Percentiles rank a stretch among this genome's conserved stretches.
phyloP scores from a whole-genome alignment of 2,797 vertebrate genomes.

The Babyrousa celebensis region DNA sequence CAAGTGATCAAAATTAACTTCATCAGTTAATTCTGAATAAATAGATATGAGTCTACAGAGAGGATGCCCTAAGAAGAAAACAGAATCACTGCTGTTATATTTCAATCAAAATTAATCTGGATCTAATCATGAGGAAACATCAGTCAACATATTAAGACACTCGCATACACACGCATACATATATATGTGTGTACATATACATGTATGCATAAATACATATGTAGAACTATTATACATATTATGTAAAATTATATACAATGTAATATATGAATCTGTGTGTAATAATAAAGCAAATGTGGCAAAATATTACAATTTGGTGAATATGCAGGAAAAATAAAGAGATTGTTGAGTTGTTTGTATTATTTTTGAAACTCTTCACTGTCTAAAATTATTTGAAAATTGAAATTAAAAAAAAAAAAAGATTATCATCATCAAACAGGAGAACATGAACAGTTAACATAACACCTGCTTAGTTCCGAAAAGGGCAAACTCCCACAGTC shows the following conservation, averaged over 20 bases:
- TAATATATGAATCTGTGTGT: not conserved
- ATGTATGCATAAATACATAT: not conserved
- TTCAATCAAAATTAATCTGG: constrained; percentile 15
- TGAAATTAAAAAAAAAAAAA: not conserved
- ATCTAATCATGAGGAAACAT: not conserved
- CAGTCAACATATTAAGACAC: not conserved
- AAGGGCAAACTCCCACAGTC: not conserved
- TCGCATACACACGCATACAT: not conserved
- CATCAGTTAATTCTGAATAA: not conserved
- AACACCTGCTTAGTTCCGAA: not conserved
- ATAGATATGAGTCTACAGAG: not conserved
- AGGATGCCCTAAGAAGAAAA: not conserved
- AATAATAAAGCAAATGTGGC: constrained; percentile 28
- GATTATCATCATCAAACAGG: not conserved
- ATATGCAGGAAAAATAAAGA: not conserved
- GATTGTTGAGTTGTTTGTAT: not conserved
- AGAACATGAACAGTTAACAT: not conserved
- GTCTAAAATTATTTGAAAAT: constrained; percentile 6
- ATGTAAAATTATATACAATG: not conserved
- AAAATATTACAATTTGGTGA: constrained; percentile 19
- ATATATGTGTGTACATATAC: not conserved
- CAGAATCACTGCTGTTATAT: not conserved
- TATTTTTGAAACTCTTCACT: constrained; percentile 23
- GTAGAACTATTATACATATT: not conserved
- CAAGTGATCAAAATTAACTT: not conserved